Evolutionary conservation across 2,888 invertebrate species (phyloP), one percentile per base, ranked within the genome.

Genomic region (Eupithecia centaureata): DNA sequence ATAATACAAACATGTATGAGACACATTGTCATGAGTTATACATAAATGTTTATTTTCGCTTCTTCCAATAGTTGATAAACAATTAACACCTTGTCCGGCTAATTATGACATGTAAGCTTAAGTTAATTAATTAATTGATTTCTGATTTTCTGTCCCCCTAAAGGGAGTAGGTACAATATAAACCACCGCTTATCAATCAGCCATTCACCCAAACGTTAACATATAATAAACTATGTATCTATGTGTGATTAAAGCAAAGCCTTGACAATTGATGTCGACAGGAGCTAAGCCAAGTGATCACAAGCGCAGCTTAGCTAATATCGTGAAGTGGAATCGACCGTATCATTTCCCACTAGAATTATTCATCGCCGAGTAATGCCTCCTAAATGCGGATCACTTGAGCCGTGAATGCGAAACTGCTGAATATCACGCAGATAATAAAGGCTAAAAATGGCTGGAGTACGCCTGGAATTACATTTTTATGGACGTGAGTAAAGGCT

Each of bases 371-470:
- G 52, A 13, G 52, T 27, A 35, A 59, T 64, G 25, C 32, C 42
- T n/a, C 58, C 33, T 64, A 35, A 58, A 64, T 64, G 58, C 27
- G 47, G 51, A 32, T 57, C 25, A 27, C 35, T 57, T 59, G 27
- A 63, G 58, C 25, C 30, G 27, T 33, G 33, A 33, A 59, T 64
- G 51, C 28, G 33, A 51, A 51, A 64, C 56, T 33, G 58, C 64
- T 51, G 8, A 8, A 15, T 52, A 65, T 60, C 65, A 65, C 65
- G 65, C 33, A 65, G 28, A 65, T 38, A 60, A 60, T 65, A 65
- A 60, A 65, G 33, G 15, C 51, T 32, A 52, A 59, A 60, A 32
- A 38, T 59, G 52, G 18, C 18, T 38, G 22, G 35, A 52, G 47
- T 47, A 47, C 22, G 22, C 22, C 47, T 47, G 47, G 22, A 47